Base-by-base conservation (phyloP, 2,797 vertebrate species). In the Acropternis orthonyx region DNA sequence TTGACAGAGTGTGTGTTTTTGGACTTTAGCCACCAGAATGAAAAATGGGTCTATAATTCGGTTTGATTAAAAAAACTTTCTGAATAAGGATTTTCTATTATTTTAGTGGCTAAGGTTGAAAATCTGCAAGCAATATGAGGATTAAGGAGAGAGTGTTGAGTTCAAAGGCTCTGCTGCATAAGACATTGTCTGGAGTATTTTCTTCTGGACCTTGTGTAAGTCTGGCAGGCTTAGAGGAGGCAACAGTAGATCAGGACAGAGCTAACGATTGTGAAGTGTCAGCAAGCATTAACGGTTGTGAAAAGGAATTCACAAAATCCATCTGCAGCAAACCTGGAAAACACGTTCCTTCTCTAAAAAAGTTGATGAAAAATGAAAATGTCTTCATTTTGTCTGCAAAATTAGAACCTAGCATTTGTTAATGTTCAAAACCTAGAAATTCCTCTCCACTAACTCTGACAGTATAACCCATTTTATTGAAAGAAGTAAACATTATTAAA, bases 1-100 rank as follows among this genome's bases (percentile, higher is more conserved):
- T 84, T 95, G 86, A 93, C 89, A 94, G 92, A 56, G n/a, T 85
- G 85, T 94, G 88, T 85, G 74, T 48, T 92, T 90, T 95, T 96
- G 92, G 95, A 95, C 78, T 89, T 95, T 48, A 95, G 88, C 82
- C 79, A 83, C 12, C 6, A 86, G 86, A 85, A 68, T 83, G 65
- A 95, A 95, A 88, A 85, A 72, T n/a, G 52, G 49, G 14, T 88
- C 81, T 87, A 76, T 88, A 32, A 67, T 92, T 95, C 81, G 1
- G 4, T 91, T 94, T 88, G 83, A 85, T 90, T 91, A 36, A 84
- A 77, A 94, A 85, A 92, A 68, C 32, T 93, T 95, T 90, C 55
- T 58, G 71, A 94, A 93, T 86, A 21, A 88, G 83, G 44, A 67
- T 80, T 95, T 96, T 95, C 56, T 76, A 67, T 75, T 88, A 52